Conservation (phyloP, 2,888 invertebrate genomes). For the Calliopum simillimum region DNA sequence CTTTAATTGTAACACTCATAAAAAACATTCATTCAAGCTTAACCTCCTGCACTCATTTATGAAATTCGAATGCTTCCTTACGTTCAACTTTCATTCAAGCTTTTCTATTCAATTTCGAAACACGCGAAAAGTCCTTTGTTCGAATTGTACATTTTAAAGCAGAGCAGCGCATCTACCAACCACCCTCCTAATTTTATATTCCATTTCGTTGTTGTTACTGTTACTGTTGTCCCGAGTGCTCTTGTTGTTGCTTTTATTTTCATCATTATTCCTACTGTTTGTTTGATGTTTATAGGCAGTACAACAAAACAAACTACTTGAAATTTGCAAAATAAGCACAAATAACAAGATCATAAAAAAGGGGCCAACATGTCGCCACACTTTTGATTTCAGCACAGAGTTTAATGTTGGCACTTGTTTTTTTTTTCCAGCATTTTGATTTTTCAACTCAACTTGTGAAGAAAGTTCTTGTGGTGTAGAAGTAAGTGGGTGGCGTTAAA, state of each 20-base stretch:
- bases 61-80: too few species aligned
- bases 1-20: background rate
- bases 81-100: background rate
- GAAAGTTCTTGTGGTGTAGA: conserved; percentile 13
- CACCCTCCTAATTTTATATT: too few species aligned
- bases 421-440: conserved; percentile 31
- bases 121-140: background rate
- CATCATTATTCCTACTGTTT: conserved; percentile 2
- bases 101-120: conserved; percentile 19
- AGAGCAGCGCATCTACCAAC: background rate
- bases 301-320: background rate
- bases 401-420: background rate
- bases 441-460: conserved; percentile 10
- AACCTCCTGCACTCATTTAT: too few species aligned
- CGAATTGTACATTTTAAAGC: background rate
- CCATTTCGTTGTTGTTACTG: background rate
- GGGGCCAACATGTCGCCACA: conserved; percentile 1
- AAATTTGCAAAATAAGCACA: background rate
- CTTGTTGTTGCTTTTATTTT: background rate
- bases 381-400: conserved; percentile 1
- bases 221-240: background rate
- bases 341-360: conserved; percentile 1
- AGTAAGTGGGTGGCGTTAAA: background rate
- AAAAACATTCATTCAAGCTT: too few species aligned
- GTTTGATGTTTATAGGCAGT: too few species aligned